Base-by-base conservation (phyloP, 2,797 vertebrate species). In the Spea hammondii region DNA sequence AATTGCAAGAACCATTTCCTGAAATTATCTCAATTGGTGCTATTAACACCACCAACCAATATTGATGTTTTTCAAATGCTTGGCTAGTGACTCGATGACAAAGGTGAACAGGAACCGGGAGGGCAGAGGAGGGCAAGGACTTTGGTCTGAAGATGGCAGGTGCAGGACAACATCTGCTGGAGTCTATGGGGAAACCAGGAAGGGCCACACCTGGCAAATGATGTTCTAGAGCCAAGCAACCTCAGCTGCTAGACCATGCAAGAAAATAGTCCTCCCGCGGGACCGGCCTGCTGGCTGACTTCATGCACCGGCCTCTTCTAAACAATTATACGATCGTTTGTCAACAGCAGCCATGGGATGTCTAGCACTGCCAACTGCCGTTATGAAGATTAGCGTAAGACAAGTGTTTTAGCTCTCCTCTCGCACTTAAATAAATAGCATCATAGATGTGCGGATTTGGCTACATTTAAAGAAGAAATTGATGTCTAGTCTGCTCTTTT, bases 11-110 rank as follows among this genome's bases (percentile, higher is more conserved):
- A 60, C 64, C 74, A 82, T 82, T 82, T 82, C 79, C 79, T 82
- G 72, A 74, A 73, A 82, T 82, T 77, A 82, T 73, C 75, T 69
- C 79, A 82, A 82, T 82, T 77, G 79, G 70, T 77, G 75, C 74
- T 75, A 77, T 82, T 82, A 82, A 77, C 70, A 69, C 79, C 53
- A 68, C 66, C 68, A 14, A 66, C 69, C 62, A 73, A 54, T 69
- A 72, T 68, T 47, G 44, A 77, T 50, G 67, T 76, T 80, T 62
- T 80, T 76, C 50, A 51, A 72, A 73, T 17, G n/a, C 59, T 47
- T 73, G 74, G 71, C 55, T 69, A 64, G 54, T 48, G 72, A 80
- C 32, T 32, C 72, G 59, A 55, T n/a, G 59, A 13, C 11, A 71
- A 79, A 62, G 64, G 65, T 71, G 49, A 44, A 45, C 64, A 77